Percentiles rank a stretch among this genome's conserved stretches.
phyloP scores from a whole-genome alignment of 2,797 vertebrate species.

The Lacerta bilineata region DNA sequence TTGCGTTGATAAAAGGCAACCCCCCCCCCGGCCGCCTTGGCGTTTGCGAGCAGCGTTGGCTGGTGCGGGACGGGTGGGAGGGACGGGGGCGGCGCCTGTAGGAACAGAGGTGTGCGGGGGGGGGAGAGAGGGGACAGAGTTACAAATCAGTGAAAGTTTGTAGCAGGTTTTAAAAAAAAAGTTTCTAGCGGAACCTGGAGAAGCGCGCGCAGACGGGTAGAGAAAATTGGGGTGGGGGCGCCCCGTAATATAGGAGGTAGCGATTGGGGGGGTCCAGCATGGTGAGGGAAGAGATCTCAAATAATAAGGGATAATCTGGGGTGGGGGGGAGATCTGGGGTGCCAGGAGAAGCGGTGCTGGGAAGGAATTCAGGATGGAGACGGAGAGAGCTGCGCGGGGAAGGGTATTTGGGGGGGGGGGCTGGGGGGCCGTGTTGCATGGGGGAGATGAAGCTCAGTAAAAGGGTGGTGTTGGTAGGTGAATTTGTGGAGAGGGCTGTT shows the following conservation, averaged over 20 bases:
- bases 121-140: not conserved
- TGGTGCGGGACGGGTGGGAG: not conserved
- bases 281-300: not conserved
- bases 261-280: not conserved
- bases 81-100: not conserved
- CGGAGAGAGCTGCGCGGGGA: not conserved
- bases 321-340: not conserved
- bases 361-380: not conserved
- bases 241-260: too few species aligned
- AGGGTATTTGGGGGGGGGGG: too few species aligned
- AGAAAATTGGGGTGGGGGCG: not conserved
- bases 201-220: not conserved
- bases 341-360: too few species aligned
- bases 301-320: not conserved
- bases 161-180: not conserved
- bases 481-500: too few species aligned
- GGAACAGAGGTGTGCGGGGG: not conserved
- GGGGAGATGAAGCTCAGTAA: too few species aligned
- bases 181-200: not conserved
- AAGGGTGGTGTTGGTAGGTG: too few species aligned
- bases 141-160: not conserved
- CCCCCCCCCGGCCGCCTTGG: not conserved
- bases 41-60: not conserved
- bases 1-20: not conserved
- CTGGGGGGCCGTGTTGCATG: too few species aligned